These are phyloP conservation scores for Acanthosepion esculentum DNA, from an alignment of 2,888 invertebrate genomes.

Conservation along the genomic window DNA sequence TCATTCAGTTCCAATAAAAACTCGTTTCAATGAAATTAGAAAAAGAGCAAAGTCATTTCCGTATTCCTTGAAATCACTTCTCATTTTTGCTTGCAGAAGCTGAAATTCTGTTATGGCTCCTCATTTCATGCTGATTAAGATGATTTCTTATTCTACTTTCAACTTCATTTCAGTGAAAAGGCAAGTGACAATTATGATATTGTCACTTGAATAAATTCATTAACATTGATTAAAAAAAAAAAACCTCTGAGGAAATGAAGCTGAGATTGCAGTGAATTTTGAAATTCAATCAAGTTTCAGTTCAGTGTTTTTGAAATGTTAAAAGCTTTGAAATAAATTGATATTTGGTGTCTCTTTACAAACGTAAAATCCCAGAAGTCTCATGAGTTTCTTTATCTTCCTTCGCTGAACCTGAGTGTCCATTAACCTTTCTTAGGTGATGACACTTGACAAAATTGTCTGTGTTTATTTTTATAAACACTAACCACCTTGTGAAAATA, in stretches of 20 bases:
- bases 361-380: neutral
- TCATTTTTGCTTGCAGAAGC: too few species aligned
- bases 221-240: too few species aligned
- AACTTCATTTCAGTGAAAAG: too few species aligned
- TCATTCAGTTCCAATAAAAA: too few species aligned
- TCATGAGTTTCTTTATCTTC: neutral
- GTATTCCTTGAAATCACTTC: too few species aligned
- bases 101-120: too few species aligned
- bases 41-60: too few species aligned
- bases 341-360: neutral
- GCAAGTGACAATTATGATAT: too few species aligned
- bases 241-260: neutral
- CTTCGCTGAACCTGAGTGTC: neutral
- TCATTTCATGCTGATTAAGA: too few species aligned
- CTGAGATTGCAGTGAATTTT: neutral
- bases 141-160: too few species aligned
- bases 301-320: neutral
- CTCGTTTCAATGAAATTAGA: too few species aligned
- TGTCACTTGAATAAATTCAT: too few species aligned
- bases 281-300: neutral
- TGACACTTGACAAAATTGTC: neutral
- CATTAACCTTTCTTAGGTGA: neutral
- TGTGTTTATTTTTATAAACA: neutral
- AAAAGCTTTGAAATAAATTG: constrained; percentile 16
- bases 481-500: neutral